Percentiles rank a stretch among this genome's conserved stretches.
These are phyloP conservation scores for Hartigia nigra DNA, from an alignment of 2,888 invertebrate species.

Conservation along the genomic window DNA sequence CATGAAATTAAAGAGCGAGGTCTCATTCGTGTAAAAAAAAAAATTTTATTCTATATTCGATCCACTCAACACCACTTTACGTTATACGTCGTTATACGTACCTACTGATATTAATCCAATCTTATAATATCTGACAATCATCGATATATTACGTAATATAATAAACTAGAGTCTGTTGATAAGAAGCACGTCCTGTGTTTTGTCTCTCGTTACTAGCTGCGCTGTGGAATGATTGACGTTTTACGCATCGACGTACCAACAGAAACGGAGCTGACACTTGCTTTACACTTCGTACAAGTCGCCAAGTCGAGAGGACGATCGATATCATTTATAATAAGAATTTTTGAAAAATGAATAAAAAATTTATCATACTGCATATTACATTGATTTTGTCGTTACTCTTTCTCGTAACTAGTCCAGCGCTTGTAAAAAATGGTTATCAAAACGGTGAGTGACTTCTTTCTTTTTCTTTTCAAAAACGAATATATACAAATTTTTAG, in stretches of 20 bases:
- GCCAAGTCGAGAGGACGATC: neutral
- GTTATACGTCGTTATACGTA: too few relatives aligned
- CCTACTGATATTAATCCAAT: neutral
- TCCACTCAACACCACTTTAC: neutral
- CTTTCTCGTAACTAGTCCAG: neutral
- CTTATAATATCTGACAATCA: neutral
- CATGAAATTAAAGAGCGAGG: neutral
- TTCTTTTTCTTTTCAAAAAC: too few relatives aligned
- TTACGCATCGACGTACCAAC: neutral
- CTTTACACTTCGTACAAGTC: neutral
- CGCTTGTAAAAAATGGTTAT: neutral
- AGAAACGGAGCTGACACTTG: neutral
- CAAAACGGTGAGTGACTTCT: neutral
- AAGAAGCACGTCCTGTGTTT: constrained; percentile 27
- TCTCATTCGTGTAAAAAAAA: neutral
- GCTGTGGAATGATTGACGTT: neutral
- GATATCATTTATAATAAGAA: neutral
- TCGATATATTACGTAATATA: neutral
- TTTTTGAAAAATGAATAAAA: neutral
- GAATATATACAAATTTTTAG: neutral
- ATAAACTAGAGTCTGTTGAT: neutral
- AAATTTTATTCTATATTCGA: neutral
- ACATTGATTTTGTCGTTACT: neutral
- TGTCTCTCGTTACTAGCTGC: constrained; percentile 30
- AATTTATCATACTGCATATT: neutral